Evolutionary conservation across 2,888 invertebrate species (phyloP), one percentile per base, ranked within the genome.

Genomic region (Xanthostigma xanthostigma): DNA sequence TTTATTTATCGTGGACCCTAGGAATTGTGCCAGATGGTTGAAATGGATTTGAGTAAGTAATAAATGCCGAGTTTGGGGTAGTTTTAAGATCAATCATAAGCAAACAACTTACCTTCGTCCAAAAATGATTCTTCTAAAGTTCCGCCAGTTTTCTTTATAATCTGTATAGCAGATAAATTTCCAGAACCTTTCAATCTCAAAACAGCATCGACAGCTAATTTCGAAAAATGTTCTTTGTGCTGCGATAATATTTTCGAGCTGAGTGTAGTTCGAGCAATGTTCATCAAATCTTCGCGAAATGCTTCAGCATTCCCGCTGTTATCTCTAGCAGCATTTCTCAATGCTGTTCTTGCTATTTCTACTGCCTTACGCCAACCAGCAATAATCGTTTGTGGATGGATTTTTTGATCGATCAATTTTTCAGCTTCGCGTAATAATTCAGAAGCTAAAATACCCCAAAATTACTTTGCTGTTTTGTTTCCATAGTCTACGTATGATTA

Each of bases 371-470:
- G 77, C 92, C 95, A 98, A 10, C 98, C 98, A 47, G 87, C 74
- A 53, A 98, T 90, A 52, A 99, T 94, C 0, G 90, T 96, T 73
- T 99, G 98, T 2, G 98, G 98, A 66, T 98, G 98, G 54, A 98
- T 81, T 66, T 94, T 94, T 68, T 90, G 88, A 48, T 86, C 84
- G 50, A 98, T 77, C 45, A 99, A 70, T 61, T 86, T 85, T 65
- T 99, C 98, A 12, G 97, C 97, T 71, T 96, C 95, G 59, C 87
- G 82, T 14, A 99, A 72, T 45, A 98, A 69, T 69, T 98, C 97
- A 46, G 95, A 83, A 56, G 97, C 97, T 71, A 63, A 50, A 61
- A 73, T 47, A 50, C 44, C 12, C 51, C 12, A 45, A 43, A 27
- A 27, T 42, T 38, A 3, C 4, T 5, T 38, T 10, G 12, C 2